Evolutionary conservation across 2,888 invertebrate species (phyloP).

Genomic region (Venusia cambrica): DNA sequence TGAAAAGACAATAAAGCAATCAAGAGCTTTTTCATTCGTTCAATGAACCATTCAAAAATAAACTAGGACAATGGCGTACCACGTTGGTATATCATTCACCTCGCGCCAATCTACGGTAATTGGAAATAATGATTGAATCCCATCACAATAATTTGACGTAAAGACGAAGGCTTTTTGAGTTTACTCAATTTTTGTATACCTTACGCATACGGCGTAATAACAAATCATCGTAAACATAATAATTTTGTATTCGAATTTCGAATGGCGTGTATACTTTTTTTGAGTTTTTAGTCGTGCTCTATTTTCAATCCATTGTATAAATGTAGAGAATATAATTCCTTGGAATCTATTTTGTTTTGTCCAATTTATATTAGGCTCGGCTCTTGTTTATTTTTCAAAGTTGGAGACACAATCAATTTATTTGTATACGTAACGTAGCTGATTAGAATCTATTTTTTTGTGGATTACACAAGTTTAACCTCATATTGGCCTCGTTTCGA

Average conservation of each 20-base stretch:
- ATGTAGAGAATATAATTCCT: slow-evolving; percentile 73
- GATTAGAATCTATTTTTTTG: slow-evolving; percentile 23
- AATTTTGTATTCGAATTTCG: slow-evolving; percentile 69
- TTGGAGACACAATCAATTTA: slow-evolving; percentile 23
- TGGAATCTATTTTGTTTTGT: slow-evolving; percentile 48
- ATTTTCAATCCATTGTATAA: no score
- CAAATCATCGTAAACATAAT: slow-evolving; percentile 20
- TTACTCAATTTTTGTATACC: slow-evolving; percentile 10
- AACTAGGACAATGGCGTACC: slow-evolving; percentile 61
- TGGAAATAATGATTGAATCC: slow-evolving; percentile 75
- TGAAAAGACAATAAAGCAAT: slow-evolving; percentile 21
- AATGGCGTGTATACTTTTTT: slow-evolving; percentile 51
- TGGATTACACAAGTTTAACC: slow-evolving; percentile 26
- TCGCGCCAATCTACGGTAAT: slow-evolving; percentile 62
- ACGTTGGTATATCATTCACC: slow-evolving; percentile 41
- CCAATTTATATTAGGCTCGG: slow-evolving; percentile 35
- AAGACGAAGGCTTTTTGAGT: slow-evolving; percentile 15
- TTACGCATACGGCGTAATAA: slow-evolving; percentile 14
- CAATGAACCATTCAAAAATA: slow-evolving; percentile 42
- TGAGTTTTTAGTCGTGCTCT: slow-evolving; percentile 75
- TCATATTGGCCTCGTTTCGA: slow-evolving; percentile 35
- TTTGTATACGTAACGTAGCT: slow-evolving; percentile 22
- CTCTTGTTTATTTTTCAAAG: slow-evolving; percentile 24
- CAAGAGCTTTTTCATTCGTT: slow-evolving; percentile 19
- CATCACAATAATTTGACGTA: slow-evolving; percentile 47